Evolutionary conservation across 2,113 vertebrate genomes (phyloP).

Genomic region (Ifrita kowaldi): DNA sequence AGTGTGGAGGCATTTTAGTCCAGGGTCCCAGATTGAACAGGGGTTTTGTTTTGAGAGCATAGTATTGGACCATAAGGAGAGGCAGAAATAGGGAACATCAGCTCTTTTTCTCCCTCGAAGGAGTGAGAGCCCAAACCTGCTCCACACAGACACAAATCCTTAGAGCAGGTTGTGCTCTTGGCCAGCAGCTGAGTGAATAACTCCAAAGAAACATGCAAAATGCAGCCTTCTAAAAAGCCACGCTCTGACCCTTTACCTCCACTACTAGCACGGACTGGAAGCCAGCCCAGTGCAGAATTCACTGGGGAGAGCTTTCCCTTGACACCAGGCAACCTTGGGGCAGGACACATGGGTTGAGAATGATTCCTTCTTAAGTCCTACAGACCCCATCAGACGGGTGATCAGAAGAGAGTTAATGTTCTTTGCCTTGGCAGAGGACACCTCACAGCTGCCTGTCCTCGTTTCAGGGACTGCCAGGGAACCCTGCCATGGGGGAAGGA

Average conservation of each 20-base stretch:
- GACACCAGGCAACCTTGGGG: neutral
- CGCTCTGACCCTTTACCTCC: neutral
- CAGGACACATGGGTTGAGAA: neutral
- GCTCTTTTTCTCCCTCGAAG: neutral
- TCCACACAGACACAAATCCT: neutral
- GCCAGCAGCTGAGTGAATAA: neutral
- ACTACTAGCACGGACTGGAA: neutral
- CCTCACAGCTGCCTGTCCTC: constrained; percentile 21
- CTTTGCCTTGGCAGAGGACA: neutral
- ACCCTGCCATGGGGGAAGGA: neutral
- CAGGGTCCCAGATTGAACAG: neutral
- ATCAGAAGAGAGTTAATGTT: neutral
- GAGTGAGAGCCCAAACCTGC: neutral
- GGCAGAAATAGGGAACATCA: neutral
- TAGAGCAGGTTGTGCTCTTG: neutral
- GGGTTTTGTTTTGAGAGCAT: neutral
- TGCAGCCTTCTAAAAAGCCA: neutral
- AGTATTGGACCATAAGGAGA: neutral
- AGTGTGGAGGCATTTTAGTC: neutral
- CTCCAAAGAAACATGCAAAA: neutral
- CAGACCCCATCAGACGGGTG: neutral
- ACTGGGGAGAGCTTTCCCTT: neutral
- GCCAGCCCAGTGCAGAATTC: neutral
- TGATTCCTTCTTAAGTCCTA: rapidly evolving
- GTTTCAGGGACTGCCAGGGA: constrained; percentile 14